Evolutionary conservation across 2,888 invertebrate genomes (phyloP), one percentile per base, ranked within the genome.

Genomic region (Drosophila meridionalis): DNA sequence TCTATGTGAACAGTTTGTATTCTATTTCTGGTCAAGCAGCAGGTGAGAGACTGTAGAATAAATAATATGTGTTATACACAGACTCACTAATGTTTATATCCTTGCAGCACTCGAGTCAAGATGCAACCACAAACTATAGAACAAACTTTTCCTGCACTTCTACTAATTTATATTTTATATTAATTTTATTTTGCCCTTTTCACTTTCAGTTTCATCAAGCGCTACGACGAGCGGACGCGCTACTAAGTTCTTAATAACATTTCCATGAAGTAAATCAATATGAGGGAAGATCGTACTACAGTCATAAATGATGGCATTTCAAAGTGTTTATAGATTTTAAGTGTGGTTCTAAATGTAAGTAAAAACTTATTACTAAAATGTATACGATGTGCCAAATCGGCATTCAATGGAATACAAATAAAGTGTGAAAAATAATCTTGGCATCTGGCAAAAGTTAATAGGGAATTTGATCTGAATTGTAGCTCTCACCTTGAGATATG

Each of bases 191-290:
- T 38, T 45, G 30, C 28, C 47, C 28, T 36, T 47, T 47, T 40
- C 63, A 48, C 11, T 76, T 87, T 36, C 87, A 89, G 85, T 50
- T 61, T 82, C 42, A 78, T 84, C 48, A 74, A 81, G n/a, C 70
- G 76, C 6, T 84, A 83, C 56, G 79, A 74, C 12, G 77, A 78
- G 53, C 81, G 76, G 6, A 67, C 72, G 11, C 84, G 89, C 47
- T 87, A 87, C 72, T 87, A 76, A 67, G 53, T 61, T 68, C 0
- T 11, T 2, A 30, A n/a, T 12, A 36, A n/a, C 20, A 30, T 30
- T 30, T 14, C 14, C n/a, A n/a, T 12, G 52, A 14, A 11, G n/a
- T 12, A 1, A 52, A 52, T 52, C 11, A 20, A 6, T 4, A 34
- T 52, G n/a, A 30, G n/a, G 32, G 9, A n/a, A 9, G 9, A 52